phyloP scores from a whole-genome alignment of 2,797 vertebrate genomes.

The Forpus xanthops region DNA sequence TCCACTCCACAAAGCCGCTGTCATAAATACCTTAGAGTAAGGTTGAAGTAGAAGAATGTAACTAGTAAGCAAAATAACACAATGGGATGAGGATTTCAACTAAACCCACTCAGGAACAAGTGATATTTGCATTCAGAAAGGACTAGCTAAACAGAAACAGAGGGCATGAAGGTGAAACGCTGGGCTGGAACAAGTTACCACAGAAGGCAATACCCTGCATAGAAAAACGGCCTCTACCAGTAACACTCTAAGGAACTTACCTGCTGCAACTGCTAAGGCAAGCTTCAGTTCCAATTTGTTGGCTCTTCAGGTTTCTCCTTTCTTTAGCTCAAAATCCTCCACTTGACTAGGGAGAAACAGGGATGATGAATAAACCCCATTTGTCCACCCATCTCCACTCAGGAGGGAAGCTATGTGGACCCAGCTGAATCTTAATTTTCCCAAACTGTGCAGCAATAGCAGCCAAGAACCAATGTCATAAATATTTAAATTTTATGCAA shows the following conservation, averaged over 20 bases:
- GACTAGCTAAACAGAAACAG: not conserved
- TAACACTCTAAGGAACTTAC: not conserved
- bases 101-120: not conserved
- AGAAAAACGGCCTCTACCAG: not conserved
- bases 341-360: not conserved
- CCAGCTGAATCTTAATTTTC: slow-evolving; percentile 6
- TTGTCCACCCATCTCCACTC: not conserved
- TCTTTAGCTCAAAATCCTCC: not conserved
- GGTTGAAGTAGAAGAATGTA: not conserved
- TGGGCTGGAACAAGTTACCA: not conserved
- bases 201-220: not conserved
- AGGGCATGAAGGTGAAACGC: not conserved
- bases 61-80: not conserved
- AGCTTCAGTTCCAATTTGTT: not conserved
- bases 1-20: not conserved
- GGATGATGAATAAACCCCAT: not conserved
- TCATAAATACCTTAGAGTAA: not conserved
- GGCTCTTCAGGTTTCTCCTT: not conserved
- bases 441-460: not conserved
- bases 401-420: not conserved
- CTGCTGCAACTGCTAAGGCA: not conserved
- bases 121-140: not conserved
- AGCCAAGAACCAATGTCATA: not conserved
- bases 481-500: slow-evolving; percentile 20
- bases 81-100: not conserved